These are phyloP conservation scores for Athene cunicularia DNA, from an alignment of 2,113 vertebrate species.

Conservation along the genomic window DNA sequence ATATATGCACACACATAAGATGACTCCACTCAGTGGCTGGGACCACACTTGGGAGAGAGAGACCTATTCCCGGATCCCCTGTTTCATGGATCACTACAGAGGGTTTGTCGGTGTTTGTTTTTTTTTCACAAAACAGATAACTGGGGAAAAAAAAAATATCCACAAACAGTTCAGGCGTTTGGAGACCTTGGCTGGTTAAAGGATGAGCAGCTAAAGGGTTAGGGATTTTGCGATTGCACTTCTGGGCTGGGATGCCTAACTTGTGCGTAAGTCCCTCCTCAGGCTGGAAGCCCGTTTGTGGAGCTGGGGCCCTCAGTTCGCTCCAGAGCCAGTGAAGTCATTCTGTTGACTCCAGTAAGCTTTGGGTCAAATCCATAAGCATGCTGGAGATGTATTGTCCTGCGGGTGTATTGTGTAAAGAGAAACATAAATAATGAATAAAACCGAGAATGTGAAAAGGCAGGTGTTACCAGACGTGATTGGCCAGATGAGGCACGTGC, in stretches of 20 bases:
- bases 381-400: constrained; percentile 32
- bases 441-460: background rate
- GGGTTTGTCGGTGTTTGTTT: background rate
- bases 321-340: constrained; percentile 61
- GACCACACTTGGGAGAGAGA: background rate
- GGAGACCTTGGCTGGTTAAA: background rate
- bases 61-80: background rate
- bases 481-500: background rate
- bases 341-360: constrained; percentile 46
- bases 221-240: constrained; percentile 13
- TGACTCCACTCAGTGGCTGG: background rate
- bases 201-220: constrained; percentile 39
- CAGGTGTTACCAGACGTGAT: constrained; percentile 39
- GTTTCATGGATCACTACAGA: background rate
- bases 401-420: constrained; percentile 25
- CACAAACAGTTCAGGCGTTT: background rate
- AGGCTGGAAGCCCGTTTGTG: constrained; percentile 9
- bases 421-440: constrained; percentile 34
- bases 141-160: accelerated
- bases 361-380: constrained; percentile 31
- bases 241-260: constrained; percentile 60
- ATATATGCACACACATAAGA: background rate
- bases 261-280: constrained; percentile 45
- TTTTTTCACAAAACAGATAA: background rate
- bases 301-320: background rate